These are phyloP conservation scores for Drosophila sucinea DNA, from an alignment of 1,140 invertebrate species.

Conservation along the genomic window DNA sequence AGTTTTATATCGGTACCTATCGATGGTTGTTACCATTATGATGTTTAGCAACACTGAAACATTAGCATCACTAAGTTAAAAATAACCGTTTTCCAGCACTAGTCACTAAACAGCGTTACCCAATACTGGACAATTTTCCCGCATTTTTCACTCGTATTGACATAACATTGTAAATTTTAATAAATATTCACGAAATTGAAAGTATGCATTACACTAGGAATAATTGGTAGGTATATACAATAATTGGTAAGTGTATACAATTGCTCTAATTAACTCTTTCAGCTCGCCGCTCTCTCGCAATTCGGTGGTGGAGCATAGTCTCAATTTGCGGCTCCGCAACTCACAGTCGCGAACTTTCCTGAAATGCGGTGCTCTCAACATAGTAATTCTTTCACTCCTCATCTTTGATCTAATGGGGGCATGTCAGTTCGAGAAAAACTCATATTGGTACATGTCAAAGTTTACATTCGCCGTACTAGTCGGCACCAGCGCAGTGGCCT, in stretches of 20 bases:
- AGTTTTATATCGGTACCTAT: background rate
- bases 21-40: background rate
- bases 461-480: slow-evolving; percentile 67
- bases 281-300: slow-evolving; percentile 45
- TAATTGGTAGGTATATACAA: slow-evolving; percentile 21
- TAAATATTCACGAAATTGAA: background rate
- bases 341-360: slow-evolving; percentile 58
- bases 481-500: slow-evolving; percentile 81
- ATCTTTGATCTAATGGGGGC: slow-evolving; percentile 61
- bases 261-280: background rate
- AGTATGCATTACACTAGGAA: slow-evolving; percentile 38
- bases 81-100: too few species aligned
- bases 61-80: background rate
- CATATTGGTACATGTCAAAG: slow-evolving; percentile 77
- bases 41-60: background rate
- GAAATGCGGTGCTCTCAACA: slow-evolving; percentile 72
- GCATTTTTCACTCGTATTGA: slow-evolving; percentile 23
- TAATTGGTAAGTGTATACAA: too few species aligned
- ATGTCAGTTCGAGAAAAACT: slow-evolving; percentile 28
- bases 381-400: slow-evolving; percentile 55
- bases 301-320: slow-evolving; percentile 49
- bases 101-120: background rate
- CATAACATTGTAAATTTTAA: background rate
- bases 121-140: slow-evolving; percentile 10
- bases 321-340: slow-evolving; percentile 55